Conservation (phyloP, 1,140 invertebrate species). For the Drosophila arizonae region DNA sequence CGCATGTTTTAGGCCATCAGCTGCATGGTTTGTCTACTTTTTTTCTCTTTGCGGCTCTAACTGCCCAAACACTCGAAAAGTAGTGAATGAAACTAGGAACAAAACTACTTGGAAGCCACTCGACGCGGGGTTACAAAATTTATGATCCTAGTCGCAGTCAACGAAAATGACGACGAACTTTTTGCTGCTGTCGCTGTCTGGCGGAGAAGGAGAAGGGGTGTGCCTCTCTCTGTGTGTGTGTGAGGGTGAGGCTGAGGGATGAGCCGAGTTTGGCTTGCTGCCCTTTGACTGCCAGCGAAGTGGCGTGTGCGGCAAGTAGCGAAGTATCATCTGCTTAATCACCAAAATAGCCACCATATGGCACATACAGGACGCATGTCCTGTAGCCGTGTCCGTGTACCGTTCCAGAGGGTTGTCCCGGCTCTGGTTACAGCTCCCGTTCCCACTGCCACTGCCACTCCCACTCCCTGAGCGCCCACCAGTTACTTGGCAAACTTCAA, state of each 20-base stretch:
- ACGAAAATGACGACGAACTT: conserved; percentile 75
- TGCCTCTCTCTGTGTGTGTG: background rate
- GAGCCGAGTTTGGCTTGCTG: conserved; percentile 61
- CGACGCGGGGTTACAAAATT: conserved; percentile 70
- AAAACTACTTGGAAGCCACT: conserved; percentile 25
- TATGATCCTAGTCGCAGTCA: conserved; percentile 68
- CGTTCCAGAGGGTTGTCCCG: conserved; percentile 26
- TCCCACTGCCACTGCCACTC: background rate
- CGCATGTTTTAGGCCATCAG: conserved; percentile 26
- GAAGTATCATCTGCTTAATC: conserved; percentile 81
- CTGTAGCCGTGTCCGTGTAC: conserved; percentile 28
- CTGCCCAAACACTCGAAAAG: conserved; percentile 34
- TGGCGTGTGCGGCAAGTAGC: conserved; percentile 27
- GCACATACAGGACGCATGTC: conserved; percentile 48
- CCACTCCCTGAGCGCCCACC: conserved; percentile 6
- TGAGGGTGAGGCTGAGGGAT: conserved; percentile 19
- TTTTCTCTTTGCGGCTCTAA: conserved; percentile 26
- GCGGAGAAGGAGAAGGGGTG: conserved; percentile 8
- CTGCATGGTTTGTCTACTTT: background rate
- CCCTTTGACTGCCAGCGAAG: conserved; percentile 44
- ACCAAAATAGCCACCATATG: conserved; percentile 82
- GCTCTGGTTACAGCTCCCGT: conserved; percentile 8
- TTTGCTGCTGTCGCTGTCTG: conserved; percentile 47
- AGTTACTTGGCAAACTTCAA: conserved; percentile 50
- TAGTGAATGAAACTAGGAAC: conserved; percentile 15